Evolutionary conservation across 2,113 vertebrate species (phyloP), one percentile per base, ranked within the genome.

Genomic region (Morone chrysops): DNA sequence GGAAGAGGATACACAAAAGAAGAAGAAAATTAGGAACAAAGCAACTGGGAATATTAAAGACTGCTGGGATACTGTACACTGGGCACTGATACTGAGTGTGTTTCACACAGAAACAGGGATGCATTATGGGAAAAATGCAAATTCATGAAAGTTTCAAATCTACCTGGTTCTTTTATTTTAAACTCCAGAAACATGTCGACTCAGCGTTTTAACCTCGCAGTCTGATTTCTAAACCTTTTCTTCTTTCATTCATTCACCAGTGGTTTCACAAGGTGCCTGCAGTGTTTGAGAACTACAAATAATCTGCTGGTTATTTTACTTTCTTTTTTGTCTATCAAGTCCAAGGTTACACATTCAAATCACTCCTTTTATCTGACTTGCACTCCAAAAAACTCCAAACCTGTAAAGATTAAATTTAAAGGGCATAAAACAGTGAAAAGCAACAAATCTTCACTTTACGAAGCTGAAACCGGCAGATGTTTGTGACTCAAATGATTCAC

Each of bases 11-110:
- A 81, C 81, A 89, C 81, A 82, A 80, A 86, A 84, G 75, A 72
- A 25, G 78, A 60, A 59, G 60, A 25, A 82, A 89, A 81, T 84
- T 75, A 92, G 80, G 72, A 71, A 11, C 73, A 54, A 57, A 87
- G 62, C 83, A 73, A 48, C 78, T 70, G 83, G 81, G 89, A 86
- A 81, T 84, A 83, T 65, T 54, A 80, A 74, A 16, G 71, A 57
- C 56, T 12, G 16, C 60, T 38, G 78, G 70, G 71, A 81, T 13
- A 25, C 36, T 70, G 41, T 9, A 22, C 18, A 13, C 41, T 2
- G 13, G 12, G 0, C 11, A n/a, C 59, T 59, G 22, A 48, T 12
- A 45, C 63, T 54, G 54, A 0, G 1, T 5, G 8, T 31, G 8
- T 22, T 45, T 50, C 16, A 73, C 8, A 70, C 8, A 59, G 17